phyloP scores from a whole-genome alignment of 2,113 vertebrate genomes.

The Zingel zingel region DNA sequence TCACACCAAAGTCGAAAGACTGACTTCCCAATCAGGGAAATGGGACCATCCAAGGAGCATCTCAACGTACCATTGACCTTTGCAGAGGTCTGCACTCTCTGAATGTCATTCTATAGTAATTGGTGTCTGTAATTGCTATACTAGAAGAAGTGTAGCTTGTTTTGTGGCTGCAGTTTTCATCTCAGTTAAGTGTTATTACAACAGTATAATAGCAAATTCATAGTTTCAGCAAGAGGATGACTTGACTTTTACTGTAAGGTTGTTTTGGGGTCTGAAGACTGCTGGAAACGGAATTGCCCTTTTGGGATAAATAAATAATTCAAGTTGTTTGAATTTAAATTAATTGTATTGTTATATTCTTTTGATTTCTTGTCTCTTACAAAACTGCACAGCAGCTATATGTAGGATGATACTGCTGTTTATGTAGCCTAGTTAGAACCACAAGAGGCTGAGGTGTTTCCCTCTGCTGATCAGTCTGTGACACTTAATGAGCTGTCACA shows the following conservation, averaged over 20 bases:
- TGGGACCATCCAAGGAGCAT: no score
- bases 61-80: no score
- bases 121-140: background rate
- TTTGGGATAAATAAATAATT: no score
- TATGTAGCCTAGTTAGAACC: background rate
- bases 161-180: background rate
- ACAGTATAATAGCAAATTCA: background rate
- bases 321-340: no score
- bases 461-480: slow-evolving; percentile 19
- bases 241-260: background rate
- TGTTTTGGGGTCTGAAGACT: no score
- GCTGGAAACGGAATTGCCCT: no score
- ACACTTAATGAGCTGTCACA: slow-evolving; percentile 41
- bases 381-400: background rate
- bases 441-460: slow-evolving; percentile 11
- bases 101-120: no score
- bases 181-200: background rate
- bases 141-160: background rate
- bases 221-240: background rate
- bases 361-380: background rate
- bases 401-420: background rate
- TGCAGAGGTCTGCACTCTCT: no score
- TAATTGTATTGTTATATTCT: no score
- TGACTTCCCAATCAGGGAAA: no score
- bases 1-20: no score